phyloP scores from a whole-genome alignment of 2,113 vertebrate genomes.

The Passer montanus region DNA sequence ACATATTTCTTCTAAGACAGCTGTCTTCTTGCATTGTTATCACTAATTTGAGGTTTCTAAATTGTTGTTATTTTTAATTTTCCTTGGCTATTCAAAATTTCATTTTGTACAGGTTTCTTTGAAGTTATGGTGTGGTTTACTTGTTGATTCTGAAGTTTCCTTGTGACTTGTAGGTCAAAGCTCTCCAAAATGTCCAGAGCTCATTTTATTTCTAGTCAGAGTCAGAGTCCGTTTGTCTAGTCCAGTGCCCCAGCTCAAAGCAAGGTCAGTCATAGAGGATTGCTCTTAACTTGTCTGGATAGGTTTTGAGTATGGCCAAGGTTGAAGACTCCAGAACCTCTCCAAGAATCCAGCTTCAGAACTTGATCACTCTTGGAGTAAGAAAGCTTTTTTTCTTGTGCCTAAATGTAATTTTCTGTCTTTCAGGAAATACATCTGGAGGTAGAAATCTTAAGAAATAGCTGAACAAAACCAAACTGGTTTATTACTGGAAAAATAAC shows the following conservation, averaged over 20 bases:
- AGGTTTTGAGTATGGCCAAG: not conserved
- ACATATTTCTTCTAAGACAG: not conserved
- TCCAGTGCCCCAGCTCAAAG: not conserved
- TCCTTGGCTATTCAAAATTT: not conserved
- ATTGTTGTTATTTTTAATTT: not conserved
- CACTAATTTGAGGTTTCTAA: rapidly evolving
- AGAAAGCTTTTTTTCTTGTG: not conserved
- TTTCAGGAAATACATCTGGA: not conserved
- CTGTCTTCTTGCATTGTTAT: not conserved
- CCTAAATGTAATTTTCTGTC: not conserved
- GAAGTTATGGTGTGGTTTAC: not conserved
- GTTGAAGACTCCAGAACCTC: not conserved
- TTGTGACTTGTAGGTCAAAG: not conserved
- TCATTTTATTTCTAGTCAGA: not conserved
- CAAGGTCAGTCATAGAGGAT: not conserved
- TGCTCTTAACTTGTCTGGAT: not conserved
- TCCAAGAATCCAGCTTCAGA: not conserved
- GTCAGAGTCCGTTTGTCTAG: not conserved
- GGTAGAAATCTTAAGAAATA: not conserved
- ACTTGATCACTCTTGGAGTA: rapidly evolving
- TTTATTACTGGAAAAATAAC: not conserved
- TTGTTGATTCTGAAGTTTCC: not conserved
- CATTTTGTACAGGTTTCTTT: not conserved
- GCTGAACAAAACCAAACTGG: not conserved
- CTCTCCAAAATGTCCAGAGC: not conserved